A percentile compares a stretch with the other conserved stretches of the same genome.
Evolutionary conservation across 2,888 invertebrate species (phyloP).

Genomic region (Suillia variegata): DNA sequence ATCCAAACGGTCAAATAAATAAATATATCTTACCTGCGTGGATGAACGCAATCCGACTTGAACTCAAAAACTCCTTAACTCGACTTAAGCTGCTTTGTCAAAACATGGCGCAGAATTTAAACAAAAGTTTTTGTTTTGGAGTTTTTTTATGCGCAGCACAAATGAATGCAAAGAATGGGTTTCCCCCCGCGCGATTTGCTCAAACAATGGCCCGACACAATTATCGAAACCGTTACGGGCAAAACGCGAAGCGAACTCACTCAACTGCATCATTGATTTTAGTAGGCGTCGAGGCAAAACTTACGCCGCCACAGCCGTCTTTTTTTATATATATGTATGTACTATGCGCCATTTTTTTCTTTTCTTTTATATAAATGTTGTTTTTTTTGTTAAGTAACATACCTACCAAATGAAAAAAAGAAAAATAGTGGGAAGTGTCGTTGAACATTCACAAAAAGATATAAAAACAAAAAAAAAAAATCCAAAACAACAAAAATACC

Average conservation of each 20-base stretch:
- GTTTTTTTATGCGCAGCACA: too few species aligned
- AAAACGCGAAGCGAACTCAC: too few species aligned
- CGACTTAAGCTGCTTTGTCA: too few species aligned
- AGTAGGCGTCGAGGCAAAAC: slow-evolving; percentile 20
- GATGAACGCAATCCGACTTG: too few species aligned
- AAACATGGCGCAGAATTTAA: too few species aligned
- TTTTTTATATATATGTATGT: not conserved
- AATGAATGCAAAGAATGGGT: too few species aligned
- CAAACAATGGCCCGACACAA: not conserved
- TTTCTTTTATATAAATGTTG: not conserved
- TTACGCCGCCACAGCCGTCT: not conserved
- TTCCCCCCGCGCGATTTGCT: not conserved
- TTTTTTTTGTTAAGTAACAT: too few species aligned
- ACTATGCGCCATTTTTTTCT: not conserved
- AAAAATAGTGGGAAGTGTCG: slow-evolving; percentile 23
- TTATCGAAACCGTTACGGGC: not conserved
- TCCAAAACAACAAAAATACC: too few species aligned
- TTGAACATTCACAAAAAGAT: too few species aligned
- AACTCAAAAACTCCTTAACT: too few species aligned
- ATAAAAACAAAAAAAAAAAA: slow-evolving; percentile 10
- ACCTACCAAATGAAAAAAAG: slow-evolving; percentile 7
- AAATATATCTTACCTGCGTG: too few species aligned
- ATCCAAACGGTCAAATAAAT: not conserved
- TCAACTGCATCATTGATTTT: slow-evolving; percentile 26
- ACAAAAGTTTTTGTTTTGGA: too few species aligned